These are phyloP conservation scores for Axinella damicornis DNA, from an alignment of 37 sponge, comb jelly and placozoan genomes.

Conservation along the genomic window DNA sequence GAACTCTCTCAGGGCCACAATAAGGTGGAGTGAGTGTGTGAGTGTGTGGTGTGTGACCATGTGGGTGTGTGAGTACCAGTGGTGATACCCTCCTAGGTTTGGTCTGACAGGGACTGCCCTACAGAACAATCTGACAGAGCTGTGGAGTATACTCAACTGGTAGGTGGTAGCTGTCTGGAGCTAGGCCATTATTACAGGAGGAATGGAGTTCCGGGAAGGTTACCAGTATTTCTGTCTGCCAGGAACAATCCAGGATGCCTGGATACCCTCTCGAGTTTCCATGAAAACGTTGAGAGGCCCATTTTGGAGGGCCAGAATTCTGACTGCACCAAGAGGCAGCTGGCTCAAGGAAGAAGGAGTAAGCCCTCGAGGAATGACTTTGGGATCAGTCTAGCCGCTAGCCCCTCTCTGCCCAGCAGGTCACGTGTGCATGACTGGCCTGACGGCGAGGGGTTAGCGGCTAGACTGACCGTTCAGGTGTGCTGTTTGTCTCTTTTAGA, in stretches of 20 bases:
- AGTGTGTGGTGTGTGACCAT: not conserved
- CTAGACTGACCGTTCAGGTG: too few species aligned
- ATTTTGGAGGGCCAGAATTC: conserved; percentile 73
- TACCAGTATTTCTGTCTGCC: not conserved
- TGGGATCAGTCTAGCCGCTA: too few species aligned
- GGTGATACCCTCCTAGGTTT: conserved; percentile 17
- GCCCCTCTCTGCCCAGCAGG: not conserved
- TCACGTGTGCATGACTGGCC: too few species aligned
- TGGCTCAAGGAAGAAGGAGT: conserved; percentile 52
- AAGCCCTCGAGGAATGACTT: too few species aligned
- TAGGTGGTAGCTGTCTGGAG: too few species aligned
- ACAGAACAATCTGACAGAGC: conserved; percentile 56
- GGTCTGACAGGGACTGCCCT: conserved; percentile 70
- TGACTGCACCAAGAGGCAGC: conserved; percentile 66
- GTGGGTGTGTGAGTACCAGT: not conserved
- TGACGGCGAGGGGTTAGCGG: too few species aligned
- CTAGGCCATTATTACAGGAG: too few species aligned
- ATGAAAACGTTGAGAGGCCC: conserved; percentile 78
- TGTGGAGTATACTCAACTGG: conserved; percentile 73
- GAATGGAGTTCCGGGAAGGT: too few species aligned
- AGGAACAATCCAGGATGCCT: conserved; percentile 66
- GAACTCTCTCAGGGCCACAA: conserved; percentile 8
- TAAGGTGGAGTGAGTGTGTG: too few species aligned
- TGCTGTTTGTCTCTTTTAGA: conserved; percentile 10
- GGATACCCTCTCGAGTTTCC: conserved; percentile 51